phyloP scores from a whole-genome alignment of 2,797 vertebrate genomes.

The Siniperca scherzeri region DNA sequence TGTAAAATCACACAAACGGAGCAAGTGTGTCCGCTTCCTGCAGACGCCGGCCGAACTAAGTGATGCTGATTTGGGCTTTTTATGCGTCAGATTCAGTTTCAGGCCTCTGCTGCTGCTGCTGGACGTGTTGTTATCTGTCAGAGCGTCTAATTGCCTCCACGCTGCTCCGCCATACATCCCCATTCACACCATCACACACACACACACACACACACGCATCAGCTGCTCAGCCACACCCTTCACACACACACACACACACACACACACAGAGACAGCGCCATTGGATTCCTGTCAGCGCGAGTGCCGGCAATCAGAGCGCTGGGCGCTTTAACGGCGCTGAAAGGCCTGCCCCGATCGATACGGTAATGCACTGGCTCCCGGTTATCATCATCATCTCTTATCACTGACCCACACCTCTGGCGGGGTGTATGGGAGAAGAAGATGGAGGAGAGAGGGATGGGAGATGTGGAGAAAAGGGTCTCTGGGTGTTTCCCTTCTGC shows the following conservation, averaged over 20 bases:
- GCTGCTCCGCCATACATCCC: conserved; percentile 18
- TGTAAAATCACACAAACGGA: background rate
- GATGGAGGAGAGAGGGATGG: conserved; percentile 5
- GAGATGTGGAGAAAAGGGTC: conserved; percentile 11
- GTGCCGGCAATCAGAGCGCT: conserved; percentile 72
- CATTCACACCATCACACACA: conserved; percentile 45
- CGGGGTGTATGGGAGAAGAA: conserved; percentile 21
- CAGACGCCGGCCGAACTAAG: background rate
- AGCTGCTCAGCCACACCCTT: conserved; percentile 35
- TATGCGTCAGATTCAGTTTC: conserved; percentile 44
- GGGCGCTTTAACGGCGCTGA: conserved; percentile 73
- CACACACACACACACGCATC: conserved; percentile 10
- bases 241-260: conserved; percentile 37
- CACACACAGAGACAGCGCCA: conserved; percentile 65
- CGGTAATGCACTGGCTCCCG: conserved; percentile 74
- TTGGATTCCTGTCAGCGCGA: conserved; percentile 81
- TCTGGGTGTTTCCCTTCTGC: conserved; percentile 56
- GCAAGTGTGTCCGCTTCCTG: background rate
- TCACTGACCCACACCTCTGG: conserved; percentile 72
- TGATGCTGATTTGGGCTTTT: conserved; percentile 16
- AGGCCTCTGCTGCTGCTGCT: conserved; percentile 18
- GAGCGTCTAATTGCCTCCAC: conserved; percentile 45
- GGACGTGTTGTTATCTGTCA: conserved; percentile 36
- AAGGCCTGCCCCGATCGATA: conserved; percentile 74
- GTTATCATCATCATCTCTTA: conserved; percentile 81